Base-by-base conservation (phyloP, 2,113 vertebrate species). In the Gorilla gorilla region DNA sequence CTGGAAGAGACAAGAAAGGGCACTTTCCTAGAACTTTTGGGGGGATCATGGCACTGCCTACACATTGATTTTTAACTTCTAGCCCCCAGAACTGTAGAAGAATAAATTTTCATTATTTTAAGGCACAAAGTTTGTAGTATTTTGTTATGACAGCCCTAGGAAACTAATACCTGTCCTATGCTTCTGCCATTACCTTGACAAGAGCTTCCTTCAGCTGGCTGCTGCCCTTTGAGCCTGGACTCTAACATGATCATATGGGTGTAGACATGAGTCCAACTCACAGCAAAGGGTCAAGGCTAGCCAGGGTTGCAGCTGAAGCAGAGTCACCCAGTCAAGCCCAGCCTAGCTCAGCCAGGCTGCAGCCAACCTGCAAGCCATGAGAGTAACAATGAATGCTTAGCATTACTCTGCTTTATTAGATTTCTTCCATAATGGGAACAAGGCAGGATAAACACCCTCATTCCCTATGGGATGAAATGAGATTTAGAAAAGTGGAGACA, bases 401-500 rank as follows among this genome's bases (percentile, higher is more conserved):
- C 12, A 64, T 64, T 30, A 14, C 2, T 82, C 45, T 84, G 10
- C 80, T 78, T 72, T 93, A 40, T 90, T 82, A 89, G 75, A 78
- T 50, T 95, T 95, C 81, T 87, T 59, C 14, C 23, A 6, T 61
- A 35, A 66, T 0, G 22, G 30, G 76, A 66, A 52, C n/a, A 90
- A 64, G 38, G 79, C 27, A 40, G 40, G 25, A 25, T 82, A 79
- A 55, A 89, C 20, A 86, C 35, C n/a, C 17, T 43, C 17, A 16
- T n/a, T 93, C 13, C 64, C 80, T 86, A 25, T 78, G 75, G 75
- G 55, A 76, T 94, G 66, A 93, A 92, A 93, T 70, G 68, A 90
- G 32, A 55, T 89, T 94, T 89, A 38, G 17, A 76, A 82, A 48
- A 75, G 10, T 89, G 50, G 40, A 22, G 25, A 78, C 45, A 68